Evolutionary conservation across 2,888 invertebrate species (phyloP).

Genomic region (Cacoxenus indagator): DNA sequence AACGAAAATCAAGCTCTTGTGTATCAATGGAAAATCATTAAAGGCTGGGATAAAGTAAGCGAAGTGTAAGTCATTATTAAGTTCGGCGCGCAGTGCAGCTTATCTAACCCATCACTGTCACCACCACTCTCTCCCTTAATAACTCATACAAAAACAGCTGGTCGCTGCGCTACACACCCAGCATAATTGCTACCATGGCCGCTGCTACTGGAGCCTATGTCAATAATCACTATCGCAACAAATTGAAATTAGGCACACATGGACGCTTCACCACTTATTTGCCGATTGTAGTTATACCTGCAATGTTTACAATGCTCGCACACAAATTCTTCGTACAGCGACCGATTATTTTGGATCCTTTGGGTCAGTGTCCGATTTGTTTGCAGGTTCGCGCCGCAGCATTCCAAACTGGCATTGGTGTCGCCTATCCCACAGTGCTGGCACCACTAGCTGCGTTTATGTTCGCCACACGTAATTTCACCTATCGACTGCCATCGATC

Average conservation of each 20-base stretch:
- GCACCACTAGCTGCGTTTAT: constrained; percentile 75
- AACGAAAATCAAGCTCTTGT: constrained; percentile 74
- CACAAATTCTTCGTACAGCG: constrained; percentile 76
- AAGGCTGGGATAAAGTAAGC: constrained; percentile 74
- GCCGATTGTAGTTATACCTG: constrained; percentile 76
- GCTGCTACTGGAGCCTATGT: constrained; percentile 74
- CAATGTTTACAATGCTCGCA: constrained; percentile 72
- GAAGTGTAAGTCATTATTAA: constrained; percentile 74
- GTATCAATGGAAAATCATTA: constrained; percentile 75
- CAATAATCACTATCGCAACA: constrained; percentile 76
- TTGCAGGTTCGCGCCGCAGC: constrained; percentile 75
- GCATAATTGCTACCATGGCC: constrained; percentile 72
- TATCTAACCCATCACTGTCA: constrained; percentile 34
- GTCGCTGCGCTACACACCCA: constrained; percentile 72
- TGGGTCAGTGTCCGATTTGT: constrained; percentile 76
- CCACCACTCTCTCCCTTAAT: background rate
- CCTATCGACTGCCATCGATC: constrained; percentile 77
- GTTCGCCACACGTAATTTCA: constrained; percentile 76
- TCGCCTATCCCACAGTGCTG: constrained; percentile 75
- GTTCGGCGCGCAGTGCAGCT: constrained; percentile 17
- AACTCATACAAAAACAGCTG: too few species aligned
- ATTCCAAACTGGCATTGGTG: constrained; percentile 73
- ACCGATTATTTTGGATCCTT: constrained; percentile 74
- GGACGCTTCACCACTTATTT: constrained; percentile 76
- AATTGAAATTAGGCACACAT: constrained; percentile 74